These are phyloP conservation scores for Anoplius nigerrimus DNA, from an alignment of 2,888 invertebrate species.

Conservation along the genomic window DNA sequence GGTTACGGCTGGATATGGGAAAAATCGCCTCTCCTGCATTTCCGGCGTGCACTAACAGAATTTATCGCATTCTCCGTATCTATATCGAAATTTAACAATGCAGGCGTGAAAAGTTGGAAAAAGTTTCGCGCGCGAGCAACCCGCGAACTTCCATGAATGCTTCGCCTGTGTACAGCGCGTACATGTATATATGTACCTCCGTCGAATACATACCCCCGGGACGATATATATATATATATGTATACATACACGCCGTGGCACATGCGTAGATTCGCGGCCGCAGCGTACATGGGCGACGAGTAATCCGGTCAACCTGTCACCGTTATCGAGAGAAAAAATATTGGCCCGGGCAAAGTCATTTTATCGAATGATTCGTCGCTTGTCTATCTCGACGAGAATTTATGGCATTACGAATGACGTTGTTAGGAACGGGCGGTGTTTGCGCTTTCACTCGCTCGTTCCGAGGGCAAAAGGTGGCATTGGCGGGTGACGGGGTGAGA, in stretches of 20 bases:
- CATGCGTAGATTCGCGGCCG: not conserved
- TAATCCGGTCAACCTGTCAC: too few relatives aligned
- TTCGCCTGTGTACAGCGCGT: constrained; percentile 6
- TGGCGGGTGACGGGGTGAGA: constrained; percentile 8
- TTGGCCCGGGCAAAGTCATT: too few relatives aligned
- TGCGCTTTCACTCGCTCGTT: too few relatives aligned
- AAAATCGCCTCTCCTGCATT: constrained; percentile 1
- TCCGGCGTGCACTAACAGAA: constrained; percentile 14
- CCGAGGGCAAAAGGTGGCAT: too few relatives aligned
- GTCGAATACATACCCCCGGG: constrained; percentile 2
- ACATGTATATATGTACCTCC: constrained; percentile 24
- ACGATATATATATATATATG: too few relatives aligned
- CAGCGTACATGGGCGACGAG: too few relatives aligned
- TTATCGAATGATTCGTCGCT: too few relatives aligned
- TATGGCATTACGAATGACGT: too few relatives aligned
- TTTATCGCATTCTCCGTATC: constrained; percentile 33
- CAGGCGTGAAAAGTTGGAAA: constrained; percentile 14
- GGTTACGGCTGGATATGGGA: constrained; percentile 5
- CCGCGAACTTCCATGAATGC: constrained; percentile 7
- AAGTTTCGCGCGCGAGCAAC: constrained; percentile 10
- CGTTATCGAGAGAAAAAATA: too few relatives aligned
- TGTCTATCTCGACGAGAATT: too few relatives aligned
- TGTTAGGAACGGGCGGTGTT: too few relatives aligned
- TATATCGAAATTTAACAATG: constrained; percentile 30
- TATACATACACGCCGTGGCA: too few relatives aligned